Percentiles rank a stretch among this genome's conserved stretches.
Evolutionary conservation across 2,113 vertebrate genomes (phyloP).

Genomic region (Aegithalos caudatus): DNA sequence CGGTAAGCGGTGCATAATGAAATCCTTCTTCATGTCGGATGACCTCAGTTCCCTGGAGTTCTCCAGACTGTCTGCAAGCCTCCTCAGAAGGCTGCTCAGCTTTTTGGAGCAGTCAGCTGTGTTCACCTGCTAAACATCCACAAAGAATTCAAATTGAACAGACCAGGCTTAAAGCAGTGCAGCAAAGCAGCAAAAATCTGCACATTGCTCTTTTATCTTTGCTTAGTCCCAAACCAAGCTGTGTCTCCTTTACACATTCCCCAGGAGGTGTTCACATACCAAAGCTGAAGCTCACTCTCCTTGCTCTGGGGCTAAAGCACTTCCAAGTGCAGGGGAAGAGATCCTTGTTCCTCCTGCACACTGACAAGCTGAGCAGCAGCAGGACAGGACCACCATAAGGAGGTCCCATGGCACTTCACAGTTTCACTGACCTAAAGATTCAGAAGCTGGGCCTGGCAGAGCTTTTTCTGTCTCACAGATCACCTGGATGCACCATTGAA

Average conservation of each 20-base stretch:
- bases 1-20: conserved; percentile 80
- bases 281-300: not conserved
- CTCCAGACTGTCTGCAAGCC: conserved; percentile 79
- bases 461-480: not conserved
- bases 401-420: not conserved
- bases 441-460: not conserved
- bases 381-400: not conserved
- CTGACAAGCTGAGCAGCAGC: not conserved
- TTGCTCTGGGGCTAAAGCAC: not conserved
- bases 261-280: rapidly evolving
- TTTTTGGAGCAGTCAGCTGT: not conserved
- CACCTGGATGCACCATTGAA: not conserved
- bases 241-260: not conserved
- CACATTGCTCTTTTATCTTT: not conserved
- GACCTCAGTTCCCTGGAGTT: conserved; percentile 65
- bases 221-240: not conserved
- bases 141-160: not conserved
- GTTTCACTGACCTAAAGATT: not conserved
- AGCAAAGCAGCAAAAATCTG: not conserved
- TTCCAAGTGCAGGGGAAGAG: not conserved
- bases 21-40: conserved; percentile 87
- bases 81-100: conserved; percentile 75
- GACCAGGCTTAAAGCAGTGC: not conserved
- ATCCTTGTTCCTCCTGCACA: not conserved
- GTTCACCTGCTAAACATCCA: conserved; percentile 68